Evolutionary conservation across 2,888 invertebrate genomes (phyloP).

Genomic region (Altica lythri): DNA sequence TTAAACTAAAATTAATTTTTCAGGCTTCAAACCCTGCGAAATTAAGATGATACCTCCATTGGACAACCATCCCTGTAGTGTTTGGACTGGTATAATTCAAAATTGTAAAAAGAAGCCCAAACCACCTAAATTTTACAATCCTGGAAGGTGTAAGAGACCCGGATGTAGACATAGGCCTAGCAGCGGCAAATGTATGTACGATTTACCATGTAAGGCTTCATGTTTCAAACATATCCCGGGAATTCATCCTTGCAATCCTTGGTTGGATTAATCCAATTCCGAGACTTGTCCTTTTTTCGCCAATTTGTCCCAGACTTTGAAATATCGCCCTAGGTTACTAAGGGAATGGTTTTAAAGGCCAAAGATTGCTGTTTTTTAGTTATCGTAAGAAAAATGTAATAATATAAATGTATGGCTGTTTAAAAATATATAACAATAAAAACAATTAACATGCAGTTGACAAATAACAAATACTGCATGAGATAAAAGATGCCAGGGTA

Average conservation of each 20-base stretch:
- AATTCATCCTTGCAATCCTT: constrained; percentile 24
- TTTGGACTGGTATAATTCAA: constrained; percentile 51
- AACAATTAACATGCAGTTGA: too few species aligned
- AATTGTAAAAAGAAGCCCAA: constrained; percentile 52
- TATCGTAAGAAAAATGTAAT: too few species aligned
- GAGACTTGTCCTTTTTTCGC: too few species aligned
- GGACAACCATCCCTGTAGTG: constrained; percentile 51
- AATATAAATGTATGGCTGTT: too few species aligned
- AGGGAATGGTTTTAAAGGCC: too few species aligned
- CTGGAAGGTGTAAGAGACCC: constrained; percentile 44
- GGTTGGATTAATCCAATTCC: constrained; percentile 3
- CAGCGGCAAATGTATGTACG: constrained; percentile 51
- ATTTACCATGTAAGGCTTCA: constrained; percentile 54
- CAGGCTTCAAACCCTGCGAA: constrained; percentile 53
- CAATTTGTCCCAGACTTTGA: too few species aligned
- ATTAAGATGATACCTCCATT: constrained; percentile 51
- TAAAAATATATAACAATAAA: too few species aligned
- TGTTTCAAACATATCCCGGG: constrained; percentile 53
- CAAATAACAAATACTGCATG: too few species aligned
- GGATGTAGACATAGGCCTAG: constrained; percentile 53
- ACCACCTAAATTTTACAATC: not conserved
- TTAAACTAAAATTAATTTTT: too few species aligned
- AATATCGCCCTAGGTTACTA: too few species aligned
- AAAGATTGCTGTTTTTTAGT: too few species aligned
- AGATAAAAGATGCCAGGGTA: too few species aligned